A percentile compares a stretch with the other conserved stretches of the same genome.
These are phyloP conservation scores for Chymomyza caudatula DNA, from an alignment of 2,888 invertebrate species.

Conservation along the genomic window DNA sequence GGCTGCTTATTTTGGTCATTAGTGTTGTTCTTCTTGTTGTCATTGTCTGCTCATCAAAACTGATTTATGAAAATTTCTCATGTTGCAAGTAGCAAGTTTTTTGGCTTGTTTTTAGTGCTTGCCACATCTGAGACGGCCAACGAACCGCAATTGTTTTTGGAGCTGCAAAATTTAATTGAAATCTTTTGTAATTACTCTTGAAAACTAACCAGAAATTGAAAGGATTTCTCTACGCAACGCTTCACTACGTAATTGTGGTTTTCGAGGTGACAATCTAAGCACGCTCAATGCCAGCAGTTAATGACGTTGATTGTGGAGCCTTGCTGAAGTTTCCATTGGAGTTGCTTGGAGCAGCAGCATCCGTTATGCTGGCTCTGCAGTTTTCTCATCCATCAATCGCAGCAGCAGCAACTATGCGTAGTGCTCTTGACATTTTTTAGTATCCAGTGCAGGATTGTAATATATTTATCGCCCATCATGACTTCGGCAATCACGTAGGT, in stretches of 20 bases:
- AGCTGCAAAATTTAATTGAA: slow-evolving; percentile 38
- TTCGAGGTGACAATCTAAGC: slow-evolving; percentile 62
- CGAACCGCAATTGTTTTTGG: not conserved
- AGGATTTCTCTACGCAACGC: not conserved
- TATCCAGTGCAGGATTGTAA: no score
- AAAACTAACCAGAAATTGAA: not conserved
- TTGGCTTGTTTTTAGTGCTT: slow-evolving; percentile 38
- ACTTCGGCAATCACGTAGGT: no score
- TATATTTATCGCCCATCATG: no score
- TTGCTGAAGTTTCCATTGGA: not conserved
- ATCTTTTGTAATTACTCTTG: slow-evolving; percentile 23
- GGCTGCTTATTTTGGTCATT: not conserved
- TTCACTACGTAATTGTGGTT: not conserved
- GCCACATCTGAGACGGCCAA: not conserved
- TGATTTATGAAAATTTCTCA: slow-evolving; percentile 40
- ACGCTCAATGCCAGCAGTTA: slow-evolving; percentile 50
- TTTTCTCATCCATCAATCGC: slow-evolving; percentile 57
- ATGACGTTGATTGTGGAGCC: slow-evolving; percentile 59
- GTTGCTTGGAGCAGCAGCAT: not conserved
- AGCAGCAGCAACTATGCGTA: slow-evolving; percentile 20
- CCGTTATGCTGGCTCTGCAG: not conserved
- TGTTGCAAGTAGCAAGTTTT: slow-evolving; percentile 46
- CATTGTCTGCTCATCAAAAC: slow-evolving; percentile 19
- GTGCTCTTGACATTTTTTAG: slow-evolving; percentile 24
- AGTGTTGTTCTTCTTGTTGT: not conserved